Evolutionary conservation across 2,113 vertebrate species (phyloP).

Genomic region (Xenus cinereus): DNA sequence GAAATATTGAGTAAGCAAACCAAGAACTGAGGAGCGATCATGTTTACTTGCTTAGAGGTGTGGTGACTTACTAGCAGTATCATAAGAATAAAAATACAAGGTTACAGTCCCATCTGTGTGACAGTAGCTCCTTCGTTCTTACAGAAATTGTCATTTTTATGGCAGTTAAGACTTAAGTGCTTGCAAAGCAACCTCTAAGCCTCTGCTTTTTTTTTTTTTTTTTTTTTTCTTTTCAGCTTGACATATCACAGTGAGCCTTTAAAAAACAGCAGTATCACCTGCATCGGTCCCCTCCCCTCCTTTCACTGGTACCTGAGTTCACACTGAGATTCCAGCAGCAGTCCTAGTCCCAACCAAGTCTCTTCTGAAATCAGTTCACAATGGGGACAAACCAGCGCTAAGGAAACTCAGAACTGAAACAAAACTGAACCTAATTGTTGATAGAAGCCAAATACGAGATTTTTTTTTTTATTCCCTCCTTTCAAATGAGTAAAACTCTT

Average conservation of each 20-base stretch:
- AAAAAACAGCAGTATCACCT: not conserved
- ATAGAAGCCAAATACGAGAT: not conserved
- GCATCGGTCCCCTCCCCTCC: not conserved
- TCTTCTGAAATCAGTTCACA: not conserved
- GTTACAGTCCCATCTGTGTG: rapidly evolving
- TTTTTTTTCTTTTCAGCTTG: not conserved
- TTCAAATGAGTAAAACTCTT: not conserved
- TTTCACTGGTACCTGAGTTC: not conserved
- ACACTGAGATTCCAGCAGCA: not conserved
- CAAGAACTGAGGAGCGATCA: not conserved
- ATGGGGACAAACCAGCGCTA: not conserved
- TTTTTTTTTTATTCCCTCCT: not conserved
- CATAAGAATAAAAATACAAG: not conserved
- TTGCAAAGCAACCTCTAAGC: not conserved
- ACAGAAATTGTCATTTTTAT: not conserved
- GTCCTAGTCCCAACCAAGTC: not conserved
- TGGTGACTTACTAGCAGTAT: not conserved
- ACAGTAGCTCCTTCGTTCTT: not conserved
- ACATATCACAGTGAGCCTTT: not conserved
- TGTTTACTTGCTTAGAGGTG: not conserved
- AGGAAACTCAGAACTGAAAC: not conserved
- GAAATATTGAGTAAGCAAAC: not conserved
- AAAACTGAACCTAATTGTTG: not conserved
- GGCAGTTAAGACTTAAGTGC: not conserved
- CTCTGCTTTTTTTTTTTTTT: not conserved